Percentiles rank a stretch among this genome's conserved stretches.
These are phyloP conservation scores for Myotis brandtii DNA, from an alignment of 2,113 vertebrate genomes.

Conservation along the genomic window DNA sequence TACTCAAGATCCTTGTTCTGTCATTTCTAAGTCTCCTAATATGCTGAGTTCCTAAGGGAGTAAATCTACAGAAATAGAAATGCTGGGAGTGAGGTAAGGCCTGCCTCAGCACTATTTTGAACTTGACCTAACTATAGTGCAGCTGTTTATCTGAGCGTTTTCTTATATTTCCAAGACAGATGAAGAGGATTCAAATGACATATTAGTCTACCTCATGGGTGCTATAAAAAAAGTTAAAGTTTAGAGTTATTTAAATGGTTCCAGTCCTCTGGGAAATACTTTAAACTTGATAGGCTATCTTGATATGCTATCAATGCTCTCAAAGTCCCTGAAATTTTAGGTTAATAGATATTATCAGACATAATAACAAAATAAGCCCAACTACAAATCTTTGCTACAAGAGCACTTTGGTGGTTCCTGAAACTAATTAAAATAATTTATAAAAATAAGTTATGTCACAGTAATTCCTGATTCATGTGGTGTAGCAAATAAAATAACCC, in stretches of 20 bases:
- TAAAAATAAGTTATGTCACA: background rate
- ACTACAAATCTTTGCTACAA: background rate
- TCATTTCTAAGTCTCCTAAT: background rate
- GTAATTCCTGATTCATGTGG: background rate
- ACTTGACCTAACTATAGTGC: background rate
- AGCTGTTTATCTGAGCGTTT: background rate
- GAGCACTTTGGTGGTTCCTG: background rate
- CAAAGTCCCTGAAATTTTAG: background rate
- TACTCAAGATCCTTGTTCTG: background rate
- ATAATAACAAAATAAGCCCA: background rate
- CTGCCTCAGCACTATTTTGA: background rate
- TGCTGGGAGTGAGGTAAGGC: background rate
- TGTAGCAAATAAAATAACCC: background rate
- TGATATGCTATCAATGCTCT: background rate
- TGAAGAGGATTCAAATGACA: background rate
- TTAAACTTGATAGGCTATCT: background rate
- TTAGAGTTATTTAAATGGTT: background rate
- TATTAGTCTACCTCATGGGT: background rate
- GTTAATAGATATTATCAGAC: background rate
- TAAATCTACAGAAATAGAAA: background rate
- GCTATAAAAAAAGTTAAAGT: background rate
- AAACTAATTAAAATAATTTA: background rate
- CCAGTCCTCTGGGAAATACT: background rate
- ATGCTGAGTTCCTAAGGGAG: background rate
- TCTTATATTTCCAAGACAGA: background rate